phyloP scores from a whole-genome alignment of 2,113 vertebrate genomes.

The Dasyurus viverrinus region DNA sequence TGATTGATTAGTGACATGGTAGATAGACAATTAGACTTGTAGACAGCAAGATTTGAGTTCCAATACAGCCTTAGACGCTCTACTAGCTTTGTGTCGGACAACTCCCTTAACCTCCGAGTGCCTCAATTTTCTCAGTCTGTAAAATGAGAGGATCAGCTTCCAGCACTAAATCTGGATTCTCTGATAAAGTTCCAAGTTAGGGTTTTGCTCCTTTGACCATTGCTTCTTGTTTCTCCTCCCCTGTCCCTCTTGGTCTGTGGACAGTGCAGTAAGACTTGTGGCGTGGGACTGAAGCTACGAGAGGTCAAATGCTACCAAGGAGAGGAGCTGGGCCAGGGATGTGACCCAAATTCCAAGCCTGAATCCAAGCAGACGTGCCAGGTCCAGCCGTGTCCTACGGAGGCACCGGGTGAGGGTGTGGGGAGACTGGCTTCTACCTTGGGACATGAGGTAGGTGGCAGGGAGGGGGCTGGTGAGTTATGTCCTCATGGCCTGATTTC shows the following conservation, averaged over 20 bases:
- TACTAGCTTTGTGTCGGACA: neutral
- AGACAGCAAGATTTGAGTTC: neutral
- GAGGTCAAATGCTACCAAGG: constrained; percentile 92
- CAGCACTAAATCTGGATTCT: neutral
- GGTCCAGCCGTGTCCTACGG: constrained; percentile 83
- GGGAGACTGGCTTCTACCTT: neutral
- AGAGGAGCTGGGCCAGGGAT: constrained; percentile 87
- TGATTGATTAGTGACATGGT: neutral
- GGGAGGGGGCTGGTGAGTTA: neutral
- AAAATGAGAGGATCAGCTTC: neutral
- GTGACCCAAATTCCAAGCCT: constrained; percentile 83
- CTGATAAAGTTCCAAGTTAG: neutral
- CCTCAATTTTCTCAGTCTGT: neutral
- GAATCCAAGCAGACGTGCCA: constrained; percentile 87
- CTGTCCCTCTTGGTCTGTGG: rapidly evolving
- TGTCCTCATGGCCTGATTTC: constrained; percentile 39
- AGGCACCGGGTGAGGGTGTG: constrained; percentile 81
- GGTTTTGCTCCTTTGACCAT: neutral
- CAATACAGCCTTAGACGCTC: neutral
- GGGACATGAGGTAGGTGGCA: neutral
- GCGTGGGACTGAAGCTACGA: constrained; percentile 85
- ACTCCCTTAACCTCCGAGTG: neutral
- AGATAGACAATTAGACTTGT: neutral
- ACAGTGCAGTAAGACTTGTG: constrained; percentile 93
- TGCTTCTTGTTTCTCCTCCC: neutral